Conservation (phyloP, 2,888 invertebrate genomes). For the Sycophila texana region DNA sequence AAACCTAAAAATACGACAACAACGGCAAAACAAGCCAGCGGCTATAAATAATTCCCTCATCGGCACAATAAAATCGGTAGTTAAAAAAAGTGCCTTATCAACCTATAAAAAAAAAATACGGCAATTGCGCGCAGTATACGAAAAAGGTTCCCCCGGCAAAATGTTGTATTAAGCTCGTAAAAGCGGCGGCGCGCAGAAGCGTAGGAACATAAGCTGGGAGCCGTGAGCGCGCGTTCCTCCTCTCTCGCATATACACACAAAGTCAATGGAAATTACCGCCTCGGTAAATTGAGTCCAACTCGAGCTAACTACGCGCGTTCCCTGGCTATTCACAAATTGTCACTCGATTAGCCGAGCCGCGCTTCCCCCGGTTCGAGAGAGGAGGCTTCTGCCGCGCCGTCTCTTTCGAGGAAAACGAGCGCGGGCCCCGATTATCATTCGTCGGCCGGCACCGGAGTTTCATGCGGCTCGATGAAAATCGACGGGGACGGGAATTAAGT, state of each 20-base stretch:
- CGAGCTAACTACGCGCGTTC: slow-evolving; percentile 50
- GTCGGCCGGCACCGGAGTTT: neutral
- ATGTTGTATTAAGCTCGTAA: neutral
- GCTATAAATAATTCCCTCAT: no score
- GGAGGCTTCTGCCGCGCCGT: slow-evolving; percentile 9
- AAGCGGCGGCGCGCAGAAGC: neutral
- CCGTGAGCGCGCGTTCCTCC: slow-evolving; percentile 1
- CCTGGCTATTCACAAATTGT: slow-evolving; percentile 54
- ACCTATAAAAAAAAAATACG: no score
- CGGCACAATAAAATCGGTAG: no score
- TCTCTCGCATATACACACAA: slow-evolving; percentile 11
- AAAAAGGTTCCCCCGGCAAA: neutral
- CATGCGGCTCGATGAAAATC: slow-evolving; percentile 1
- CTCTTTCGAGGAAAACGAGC: slow-evolving; percentile 48
- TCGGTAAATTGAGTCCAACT: slow-evolving; percentile 57
- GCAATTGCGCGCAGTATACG: no score
- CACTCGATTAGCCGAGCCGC: slow-evolving; percentile 53
- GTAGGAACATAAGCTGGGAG: neutral
- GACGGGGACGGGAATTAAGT: neutral
- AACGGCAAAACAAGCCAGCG: no score
- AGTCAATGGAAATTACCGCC: slow-evolving; percentile 56
- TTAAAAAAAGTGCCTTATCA: no score
- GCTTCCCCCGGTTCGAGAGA: slow-evolving; percentile 4
- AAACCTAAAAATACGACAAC: no score
- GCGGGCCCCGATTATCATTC: slow-evolving; percentile 31